A percentile compares a stretch with the other conserved stretches of the same genome.
Evolutionary conservation across 2,113 vertebrate genomes (phyloP).

Genomic region (Dicerorhinus sumatrensis): DNA sequence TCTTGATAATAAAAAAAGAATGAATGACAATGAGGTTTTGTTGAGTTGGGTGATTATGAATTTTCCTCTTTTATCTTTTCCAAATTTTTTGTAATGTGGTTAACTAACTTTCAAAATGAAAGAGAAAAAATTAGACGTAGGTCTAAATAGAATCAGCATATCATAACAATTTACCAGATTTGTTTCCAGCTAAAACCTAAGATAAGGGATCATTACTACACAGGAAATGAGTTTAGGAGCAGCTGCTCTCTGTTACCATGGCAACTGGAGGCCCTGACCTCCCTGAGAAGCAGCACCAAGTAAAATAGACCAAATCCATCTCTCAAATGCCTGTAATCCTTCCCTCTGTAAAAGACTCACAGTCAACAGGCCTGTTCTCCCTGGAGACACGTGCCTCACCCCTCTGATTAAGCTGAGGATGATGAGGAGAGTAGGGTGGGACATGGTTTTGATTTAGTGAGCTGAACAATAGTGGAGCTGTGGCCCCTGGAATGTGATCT

Average conservation of each 20-base stretch:
- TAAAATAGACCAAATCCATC: conserved; percentile 8
- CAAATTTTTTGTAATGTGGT: neutral
- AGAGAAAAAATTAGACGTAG: neutral
- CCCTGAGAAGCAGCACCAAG: neutral
- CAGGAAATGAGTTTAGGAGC: conserved; percentile 45
- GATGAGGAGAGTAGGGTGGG: neutral
- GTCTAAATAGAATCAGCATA: conserved; percentile 10
- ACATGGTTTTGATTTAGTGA: neutral
- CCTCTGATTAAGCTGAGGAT: neutral
- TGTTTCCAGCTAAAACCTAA: neutral
- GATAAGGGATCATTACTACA: conserved; percentile 25
- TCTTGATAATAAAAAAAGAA: neutral
- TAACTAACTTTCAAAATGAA: neutral
- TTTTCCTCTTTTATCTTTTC: neutral
- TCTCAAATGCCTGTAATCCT: neutral
- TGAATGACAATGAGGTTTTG: neutral
- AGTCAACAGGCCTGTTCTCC: neutral
- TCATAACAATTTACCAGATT: conserved; percentile 25
- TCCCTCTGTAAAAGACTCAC: neutral
- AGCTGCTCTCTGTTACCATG: conserved; percentile 42
- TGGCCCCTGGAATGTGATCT: neutral
- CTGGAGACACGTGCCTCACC: fast-evolving
- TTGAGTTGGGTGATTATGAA: neutral
- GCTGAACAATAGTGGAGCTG: neutral
- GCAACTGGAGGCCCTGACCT: conserved; percentile 2